phyloP scores from a whole-genome alignment of 2,888 invertebrate genomes.

The Crossocerus cetratus region DNA sequence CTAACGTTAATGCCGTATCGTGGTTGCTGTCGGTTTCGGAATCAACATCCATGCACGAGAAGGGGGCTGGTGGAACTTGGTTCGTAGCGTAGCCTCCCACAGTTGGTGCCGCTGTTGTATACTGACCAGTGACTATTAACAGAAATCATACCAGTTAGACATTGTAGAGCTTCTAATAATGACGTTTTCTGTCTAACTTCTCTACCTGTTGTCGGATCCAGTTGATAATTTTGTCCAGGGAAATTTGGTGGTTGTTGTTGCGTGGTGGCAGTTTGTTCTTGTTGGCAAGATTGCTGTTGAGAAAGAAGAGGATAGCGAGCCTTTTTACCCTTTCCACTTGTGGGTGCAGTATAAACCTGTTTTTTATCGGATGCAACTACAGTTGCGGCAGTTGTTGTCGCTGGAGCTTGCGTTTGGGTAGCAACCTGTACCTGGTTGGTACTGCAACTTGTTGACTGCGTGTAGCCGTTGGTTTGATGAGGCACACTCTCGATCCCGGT shows the following conservation, averaged over 20 bases:
- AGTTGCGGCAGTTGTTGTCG: constrained; percentile 63
- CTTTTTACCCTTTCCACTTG: constrained; percentile 74
- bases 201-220: constrained; percentile 78
- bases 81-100: constrained; percentile 64
- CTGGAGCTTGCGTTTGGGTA: constrained; percentile 80
- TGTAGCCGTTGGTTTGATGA: constrained; percentile 60
- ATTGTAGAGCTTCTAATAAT: not conserved
- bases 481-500: constrained; percentile 58
- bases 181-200: not conserved
- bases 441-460: constrained; percentile 64
- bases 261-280: constrained; percentile 52
- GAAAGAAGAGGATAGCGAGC: constrained; percentile 72
- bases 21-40: constrained; percentile 99
- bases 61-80: constrained; percentile 79
- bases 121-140: constrained; percentile 61
- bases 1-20: constrained; percentile 98
- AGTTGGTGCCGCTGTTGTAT: constrained; percentile 63
- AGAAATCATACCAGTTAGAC: constrained; percentile 1
- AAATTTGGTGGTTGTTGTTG: constrained; percentile 70
- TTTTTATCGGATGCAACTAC: constrained; percentile 72
- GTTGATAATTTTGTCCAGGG: constrained; percentile 78
- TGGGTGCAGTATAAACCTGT: constrained; percentile 68
- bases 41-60: constrained; percentile 94
- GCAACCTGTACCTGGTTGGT: constrained; percentile 81
- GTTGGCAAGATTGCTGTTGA: constrained; percentile 66